These are phyloP conservation scores for Altica lythri DNA, from an alignment of 2,888 invertebrate species.

Conservation along the genomic window DNA sequence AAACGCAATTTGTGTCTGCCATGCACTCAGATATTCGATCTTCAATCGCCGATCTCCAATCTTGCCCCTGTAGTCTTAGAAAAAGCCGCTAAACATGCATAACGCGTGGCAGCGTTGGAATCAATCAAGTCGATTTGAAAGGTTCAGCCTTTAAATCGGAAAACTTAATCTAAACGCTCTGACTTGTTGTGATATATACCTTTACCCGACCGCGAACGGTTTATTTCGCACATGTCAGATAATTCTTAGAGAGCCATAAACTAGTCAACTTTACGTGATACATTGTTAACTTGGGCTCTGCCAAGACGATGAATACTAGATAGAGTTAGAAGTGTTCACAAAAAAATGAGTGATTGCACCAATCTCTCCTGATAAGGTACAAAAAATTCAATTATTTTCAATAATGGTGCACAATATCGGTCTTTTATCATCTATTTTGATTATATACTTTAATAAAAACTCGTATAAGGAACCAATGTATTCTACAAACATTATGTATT, in stretches of 20 bases:
- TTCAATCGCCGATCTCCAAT: background rate
- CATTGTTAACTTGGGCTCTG: slow-evolving; percentile 42
- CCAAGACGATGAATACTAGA: background rate
- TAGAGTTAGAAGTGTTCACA: no score
- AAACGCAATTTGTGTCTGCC: no score
- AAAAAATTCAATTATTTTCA: no score
- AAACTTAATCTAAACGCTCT: slow-evolving; percentile 50
- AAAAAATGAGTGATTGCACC: no score
- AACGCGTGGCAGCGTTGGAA: slow-evolving; percentile 47
- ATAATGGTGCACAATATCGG: no score
- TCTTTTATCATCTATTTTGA: no score
- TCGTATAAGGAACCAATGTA: no score
- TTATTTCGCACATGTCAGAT: slow-evolving; percentile 52
- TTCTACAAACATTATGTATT: no score
- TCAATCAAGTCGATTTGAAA: slow-evolving; percentile 50
- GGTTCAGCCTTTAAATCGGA: slow-evolving; percentile 47
- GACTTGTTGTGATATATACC: slow-evolving; percentile 49
- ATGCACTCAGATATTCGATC: no score
- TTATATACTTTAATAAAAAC: no score
- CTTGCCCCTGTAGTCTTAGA: slow-evolving; percentile 3
- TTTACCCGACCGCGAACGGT: slow-evolving; percentile 46
- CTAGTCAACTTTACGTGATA: slow-evolving; percentile 48
- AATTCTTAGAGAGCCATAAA: slow-evolving; percentile 47
- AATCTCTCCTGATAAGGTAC: no score
- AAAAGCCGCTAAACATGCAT: slow-evolving; percentile 45